Conservation (phyloP, 2,888 invertebrate species). For the Tenodera sinensis region DNA sequence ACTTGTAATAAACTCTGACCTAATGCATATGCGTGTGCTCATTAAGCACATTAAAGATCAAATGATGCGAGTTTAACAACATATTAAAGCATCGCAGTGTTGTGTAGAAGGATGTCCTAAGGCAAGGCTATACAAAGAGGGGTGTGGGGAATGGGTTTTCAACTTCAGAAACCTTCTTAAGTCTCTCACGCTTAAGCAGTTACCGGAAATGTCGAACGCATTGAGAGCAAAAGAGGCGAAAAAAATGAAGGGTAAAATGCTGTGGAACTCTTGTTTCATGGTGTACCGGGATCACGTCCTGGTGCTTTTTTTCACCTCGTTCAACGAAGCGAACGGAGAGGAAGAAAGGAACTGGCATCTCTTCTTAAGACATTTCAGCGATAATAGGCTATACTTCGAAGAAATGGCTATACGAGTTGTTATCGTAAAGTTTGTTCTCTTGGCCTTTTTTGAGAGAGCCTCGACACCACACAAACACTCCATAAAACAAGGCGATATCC, state of each 20-base stretch:
- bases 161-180: neutral
- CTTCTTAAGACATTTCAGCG: neutral
- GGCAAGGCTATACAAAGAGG: neutral
- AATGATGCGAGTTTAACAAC: too few species aligned
- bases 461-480: neutral
- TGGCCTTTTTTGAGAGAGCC: neutral
- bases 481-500: neutral
- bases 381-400: conserved; percentile 5
- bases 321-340: neutral
- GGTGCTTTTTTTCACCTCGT: neutral
- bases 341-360: neutral
- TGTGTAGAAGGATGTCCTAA: neutral
- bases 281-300: neutral
- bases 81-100: too few species aligned
- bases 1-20: too few species aligned
- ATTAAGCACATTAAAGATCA: too few species aligned
- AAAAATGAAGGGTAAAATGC: neutral
- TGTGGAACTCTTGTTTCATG: neutral
- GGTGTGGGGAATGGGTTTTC: neutral
- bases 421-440: neutral
- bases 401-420: neutral
- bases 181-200: neutral
- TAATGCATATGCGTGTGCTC: too few species aligned
- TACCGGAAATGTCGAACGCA: neutral
- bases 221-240: neutral